Conservation (phyloP, 1,140 invertebrate genomes). For the Pseudachorutes palmiensis region DNA sequence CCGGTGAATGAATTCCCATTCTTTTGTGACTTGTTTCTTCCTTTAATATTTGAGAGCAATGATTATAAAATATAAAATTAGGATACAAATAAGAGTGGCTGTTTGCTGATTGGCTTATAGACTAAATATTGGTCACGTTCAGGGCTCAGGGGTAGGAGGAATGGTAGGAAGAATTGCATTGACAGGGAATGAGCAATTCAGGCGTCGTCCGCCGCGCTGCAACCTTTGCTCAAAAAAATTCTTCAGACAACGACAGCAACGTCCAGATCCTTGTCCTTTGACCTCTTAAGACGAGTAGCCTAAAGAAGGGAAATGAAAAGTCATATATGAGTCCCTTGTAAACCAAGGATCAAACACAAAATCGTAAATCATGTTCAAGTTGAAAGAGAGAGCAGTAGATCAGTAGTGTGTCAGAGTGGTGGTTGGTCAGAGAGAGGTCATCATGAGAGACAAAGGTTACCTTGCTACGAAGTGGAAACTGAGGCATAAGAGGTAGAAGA, state of each 20-base stretch:
- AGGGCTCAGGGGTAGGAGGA: not conserved
- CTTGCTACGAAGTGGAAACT: not conserved
- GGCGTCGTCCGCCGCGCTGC: not conserved
- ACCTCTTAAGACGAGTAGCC: not conserved
- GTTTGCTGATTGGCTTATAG: not conserved
- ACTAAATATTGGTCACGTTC: not conserved
- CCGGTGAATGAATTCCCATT: too few relatives aligned
- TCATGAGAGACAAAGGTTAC: not conserved
- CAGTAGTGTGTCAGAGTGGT: not conserved
- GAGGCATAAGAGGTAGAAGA: not conserved
- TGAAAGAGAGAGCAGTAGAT: too few relatives aligned
- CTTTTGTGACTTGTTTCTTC: not conserved
- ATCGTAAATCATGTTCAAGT: too few relatives aligned
- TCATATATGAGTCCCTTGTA: too few relatives aligned
- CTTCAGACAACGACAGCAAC: not conserved
- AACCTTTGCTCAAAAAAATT: not conserved
- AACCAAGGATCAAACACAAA: too few relatives aligned
- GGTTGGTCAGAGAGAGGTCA: not conserved
- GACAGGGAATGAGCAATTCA: not conserved
- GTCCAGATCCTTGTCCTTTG: not conserved
- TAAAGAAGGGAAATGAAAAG: too few relatives aligned
- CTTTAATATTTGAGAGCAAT: not conserved
- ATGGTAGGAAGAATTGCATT: constrained; percentile 9
- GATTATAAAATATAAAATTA: not conserved
- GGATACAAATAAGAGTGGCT: not conserved